These are phyloP conservation scores for Eretmocerus hayati DNA, from an alignment of 2,888 invertebrate species.

Conservation along the genomic window DNA sequence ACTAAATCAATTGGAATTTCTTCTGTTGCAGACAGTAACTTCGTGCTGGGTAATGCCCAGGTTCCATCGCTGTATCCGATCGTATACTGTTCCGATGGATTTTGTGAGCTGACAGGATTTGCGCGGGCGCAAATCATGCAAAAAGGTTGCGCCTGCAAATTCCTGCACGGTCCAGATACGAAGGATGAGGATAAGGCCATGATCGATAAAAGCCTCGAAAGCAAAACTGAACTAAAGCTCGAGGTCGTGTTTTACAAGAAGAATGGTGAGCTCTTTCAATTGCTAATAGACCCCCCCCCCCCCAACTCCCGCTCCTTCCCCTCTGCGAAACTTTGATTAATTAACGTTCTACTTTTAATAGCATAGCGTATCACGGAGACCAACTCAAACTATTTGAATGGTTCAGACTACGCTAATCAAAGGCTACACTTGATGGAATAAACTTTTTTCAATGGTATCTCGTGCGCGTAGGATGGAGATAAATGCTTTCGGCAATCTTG, in stretches of 20 bases:
- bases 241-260: slow-evolving; percentile 94
- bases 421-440: neutral
- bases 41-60: slow-evolving; percentile 92
- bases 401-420: neutral
- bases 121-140: slow-evolving; percentile 94
- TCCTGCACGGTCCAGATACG: slow-evolving; percentile 87
- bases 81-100: slow-evolving; percentile 94
- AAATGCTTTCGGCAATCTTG: no score
- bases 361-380: no score
- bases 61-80: slow-evolving; percentile 82
- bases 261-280: slow-evolving; percentile 59
- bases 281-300: no score
- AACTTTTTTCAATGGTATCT: no score
- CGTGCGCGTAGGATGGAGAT: no score
- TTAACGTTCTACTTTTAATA: neutral
- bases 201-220: slow-evolving; percentile 83
- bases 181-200: slow-evolving; percentile 79
- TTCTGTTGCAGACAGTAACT: slow-evolving; percentile 92
- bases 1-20: no score
- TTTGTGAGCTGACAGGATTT: slow-evolving; percentile 92
- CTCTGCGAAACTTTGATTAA: neutral
- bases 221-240: slow-evolving; percentile 85
- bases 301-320: no score
- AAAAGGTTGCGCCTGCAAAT: slow-evolving; percentile 91
- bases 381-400: neutral